Evolutionary conservation across 2,888 invertebrate genomes (phyloP).

Genomic region (Mantis religiosa): DNA sequence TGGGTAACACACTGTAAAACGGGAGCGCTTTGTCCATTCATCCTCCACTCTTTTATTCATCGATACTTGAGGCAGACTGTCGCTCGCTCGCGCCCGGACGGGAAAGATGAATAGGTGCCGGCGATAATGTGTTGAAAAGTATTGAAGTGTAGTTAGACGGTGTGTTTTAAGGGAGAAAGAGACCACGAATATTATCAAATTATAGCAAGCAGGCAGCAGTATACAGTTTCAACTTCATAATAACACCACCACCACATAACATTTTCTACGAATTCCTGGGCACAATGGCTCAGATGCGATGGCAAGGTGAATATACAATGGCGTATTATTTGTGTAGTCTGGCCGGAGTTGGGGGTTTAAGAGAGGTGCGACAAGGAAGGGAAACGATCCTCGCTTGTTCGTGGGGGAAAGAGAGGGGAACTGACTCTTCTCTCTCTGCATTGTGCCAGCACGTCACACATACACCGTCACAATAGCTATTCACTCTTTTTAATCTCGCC

Average conservation of each 20-base stretch:
- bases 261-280: slow-evolving; percentile 10
- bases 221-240: slow-evolving; percentile 4
- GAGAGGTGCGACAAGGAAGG: slow-evolving; percentile 16
- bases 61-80: not conserved
- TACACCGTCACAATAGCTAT: slow-evolving; percentile 31
- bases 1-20: not conserved
- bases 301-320: slow-evolving; percentile 15
- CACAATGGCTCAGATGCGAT: not conserved
- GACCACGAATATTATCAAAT: not conserved
- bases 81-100: too few species aligned
- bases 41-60: not conserved
- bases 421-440: slow-evolving; percentile 14
- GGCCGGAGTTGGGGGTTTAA: slow-evolving; percentile 10
- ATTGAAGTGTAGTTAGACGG: not conserved
- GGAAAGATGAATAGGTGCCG: not conserved
- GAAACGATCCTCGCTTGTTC: slow-evolving; percentile 27
- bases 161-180: not conserved
- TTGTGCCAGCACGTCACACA: slow-evolving; percentile 22
- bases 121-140: not conserved
- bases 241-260: not conserved
- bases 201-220: not conserved
- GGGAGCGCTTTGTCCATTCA: not conserved
- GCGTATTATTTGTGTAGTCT: slow-evolving; percentile 29
- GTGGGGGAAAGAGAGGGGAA: not conserved
- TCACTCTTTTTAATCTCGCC: slow-evolving; percentile 32